These are phyloP conservation scores for Prostheceraeus crozeri DNA, from an alignment of 2,888 invertebrate genomes.

Conservation along the genomic window DNA sequence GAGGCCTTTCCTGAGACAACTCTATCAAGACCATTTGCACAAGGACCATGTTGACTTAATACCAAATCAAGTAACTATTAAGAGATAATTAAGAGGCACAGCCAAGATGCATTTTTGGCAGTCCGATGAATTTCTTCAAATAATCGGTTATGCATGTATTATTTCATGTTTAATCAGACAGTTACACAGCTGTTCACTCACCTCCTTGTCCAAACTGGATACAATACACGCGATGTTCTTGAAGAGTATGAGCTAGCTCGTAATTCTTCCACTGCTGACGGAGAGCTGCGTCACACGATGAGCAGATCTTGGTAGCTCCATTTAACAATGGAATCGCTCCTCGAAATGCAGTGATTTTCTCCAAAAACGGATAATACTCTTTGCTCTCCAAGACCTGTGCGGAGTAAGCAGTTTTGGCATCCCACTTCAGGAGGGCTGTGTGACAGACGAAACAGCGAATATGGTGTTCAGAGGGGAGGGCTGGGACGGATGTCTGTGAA, in stretches of 20 bases:
- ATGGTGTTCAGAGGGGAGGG: too few relatives aligned
- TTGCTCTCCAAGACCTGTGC: constrained; percentile 28
- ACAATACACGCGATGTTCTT: constrained; percentile 48
- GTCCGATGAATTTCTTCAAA: too few relatives aligned
- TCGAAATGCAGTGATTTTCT: constrained; percentile 69
- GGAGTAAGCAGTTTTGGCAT: constrained; percentile 29
- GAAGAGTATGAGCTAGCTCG: constrained; percentile 57
- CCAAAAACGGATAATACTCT: constrained; percentile 75
- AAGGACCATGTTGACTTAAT: too few relatives aligned
- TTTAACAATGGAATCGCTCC: constrained; percentile 82
- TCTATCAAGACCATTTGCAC: too few relatives aligned
- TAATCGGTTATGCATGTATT: too few relatives aligned
- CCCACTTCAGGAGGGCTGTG: constrained; percentile 17
- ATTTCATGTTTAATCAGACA: too few relatives aligned
- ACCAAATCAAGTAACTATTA: too few relatives aligned
- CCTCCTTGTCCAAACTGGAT: constrained; percentile 33
- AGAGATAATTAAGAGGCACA: too few relatives aligned
- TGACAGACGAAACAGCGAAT: constrained; percentile 27
- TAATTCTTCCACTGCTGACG: constrained; percentile 78
- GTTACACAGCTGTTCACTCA: too few relatives aligned
- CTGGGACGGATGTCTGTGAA: constrained; percentile 9
- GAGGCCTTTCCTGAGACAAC: too few relatives aligned
- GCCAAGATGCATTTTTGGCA: too few relatives aligned
- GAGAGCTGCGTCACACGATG: constrained; percentile 76
- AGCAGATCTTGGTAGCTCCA: constrained; percentile 79